Conservation (phyloP, 2,888 invertebrate species). For the Dorcus parallelipipedus region DNA sequence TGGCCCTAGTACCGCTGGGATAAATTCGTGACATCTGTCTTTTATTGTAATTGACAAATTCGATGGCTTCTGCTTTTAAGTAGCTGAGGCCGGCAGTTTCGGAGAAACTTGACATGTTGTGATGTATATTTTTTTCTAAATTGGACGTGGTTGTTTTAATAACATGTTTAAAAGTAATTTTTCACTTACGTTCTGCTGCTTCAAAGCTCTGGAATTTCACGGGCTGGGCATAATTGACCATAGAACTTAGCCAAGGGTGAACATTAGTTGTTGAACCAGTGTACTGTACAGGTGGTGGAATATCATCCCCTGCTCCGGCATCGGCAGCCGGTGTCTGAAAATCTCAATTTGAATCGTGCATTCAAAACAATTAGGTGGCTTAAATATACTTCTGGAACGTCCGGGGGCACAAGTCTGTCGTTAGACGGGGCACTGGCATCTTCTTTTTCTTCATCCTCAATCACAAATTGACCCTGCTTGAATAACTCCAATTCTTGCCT, state of each 20-base stretch:
- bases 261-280: slow-evolving; percentile 98
- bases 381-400: slow-evolving; percentile 41
- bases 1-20: slow-evolving; percentile 97
- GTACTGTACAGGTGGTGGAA: slow-evolving; percentile 72
- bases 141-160: slow-evolving; percentile 21
- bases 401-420: slow-evolving; percentile 42
- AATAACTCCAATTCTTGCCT: slow-evolving; percentile 88
- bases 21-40: slow-evolving; percentile 99
- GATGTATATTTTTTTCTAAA: slow-evolving; percentile 90
- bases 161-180: not conserved
- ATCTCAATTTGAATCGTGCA: slow-evolving; percentile 35
- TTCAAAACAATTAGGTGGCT: not conserved
- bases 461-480: slow-evolving; percentile 87
- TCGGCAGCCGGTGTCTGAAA: slow-evolving; percentile 52
- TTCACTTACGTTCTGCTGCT: slow-evolving; percentile 81
- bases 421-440: slow-evolving; percentile 67
- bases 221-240: slow-evolving; percentile 99
- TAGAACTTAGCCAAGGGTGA: slow-evolving; percentile 96
- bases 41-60: slow-evolving; percentile 99
- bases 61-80: slow-evolving; percentile 92
- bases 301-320: slow-evolving; percentile 59
- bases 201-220: slow-evolving; percentile 99
- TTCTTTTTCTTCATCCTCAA: slow-evolving; percentile 86
- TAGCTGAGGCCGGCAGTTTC: slow-evolving; percentile 96
- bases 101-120: slow-evolving; percentile 99